A percentile compares a stretch with the other conserved stretches of the same genome.
Evolutionary conservation across 2,888 invertebrate species (phyloP).

Genomic region (Panopea generosa): DNA sequence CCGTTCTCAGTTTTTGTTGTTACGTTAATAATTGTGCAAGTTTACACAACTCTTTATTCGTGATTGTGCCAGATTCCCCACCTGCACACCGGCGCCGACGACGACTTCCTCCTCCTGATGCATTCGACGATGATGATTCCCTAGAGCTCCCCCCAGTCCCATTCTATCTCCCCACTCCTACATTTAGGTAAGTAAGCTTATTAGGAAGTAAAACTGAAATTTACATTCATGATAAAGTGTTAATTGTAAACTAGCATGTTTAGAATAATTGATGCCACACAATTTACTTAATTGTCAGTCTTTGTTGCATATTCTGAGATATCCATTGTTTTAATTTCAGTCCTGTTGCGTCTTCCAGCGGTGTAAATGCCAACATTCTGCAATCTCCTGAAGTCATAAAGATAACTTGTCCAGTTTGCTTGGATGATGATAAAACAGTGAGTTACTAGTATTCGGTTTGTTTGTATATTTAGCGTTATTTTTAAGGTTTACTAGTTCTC

Average conservation of each 20-base stretch:
- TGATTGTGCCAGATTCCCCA: slow-evolving; percentile 25
- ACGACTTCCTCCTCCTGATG: slow-evolving; percentile 3
- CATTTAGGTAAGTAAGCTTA: neutral
- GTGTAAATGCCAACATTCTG: neutral
- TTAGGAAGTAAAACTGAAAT: too few relatives aligned
- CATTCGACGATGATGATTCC: slow-evolving; percentile 1
- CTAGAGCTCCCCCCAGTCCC: slow-evolving; percentile 21
- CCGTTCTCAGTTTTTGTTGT: too few relatives aligned
- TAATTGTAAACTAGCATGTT: too few relatives aligned
- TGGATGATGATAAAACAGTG: slow-evolving; percentile 53
- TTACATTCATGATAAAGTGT: too few relatives aligned
- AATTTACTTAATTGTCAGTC: too few relatives aligned
- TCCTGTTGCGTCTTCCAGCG: neutral
- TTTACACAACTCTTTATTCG: too few relatives aligned
- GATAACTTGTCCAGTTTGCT: slow-evolving; percentile 43
- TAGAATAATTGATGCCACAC: too few relatives aligned
- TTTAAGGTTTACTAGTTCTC: neutral
- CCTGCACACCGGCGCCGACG: slow-evolving; percentile 19
- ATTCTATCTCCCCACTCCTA: slow-evolving; percentile 9
- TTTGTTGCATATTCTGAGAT: too few relatives aligned
- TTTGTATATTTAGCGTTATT: neutral
- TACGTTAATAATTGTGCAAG: too few relatives aligned
- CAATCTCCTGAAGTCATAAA: slow-evolving; percentile 38
- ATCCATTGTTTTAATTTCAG: neutral
- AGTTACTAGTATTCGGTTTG: neutral